Percentiles rank a stretch among this genome's conserved stretches.
These are phyloP conservation scores for Pipra filicauda DNA, from an alignment of 2,113 vertebrate genomes.

Conservation along the genomic window DNA sequence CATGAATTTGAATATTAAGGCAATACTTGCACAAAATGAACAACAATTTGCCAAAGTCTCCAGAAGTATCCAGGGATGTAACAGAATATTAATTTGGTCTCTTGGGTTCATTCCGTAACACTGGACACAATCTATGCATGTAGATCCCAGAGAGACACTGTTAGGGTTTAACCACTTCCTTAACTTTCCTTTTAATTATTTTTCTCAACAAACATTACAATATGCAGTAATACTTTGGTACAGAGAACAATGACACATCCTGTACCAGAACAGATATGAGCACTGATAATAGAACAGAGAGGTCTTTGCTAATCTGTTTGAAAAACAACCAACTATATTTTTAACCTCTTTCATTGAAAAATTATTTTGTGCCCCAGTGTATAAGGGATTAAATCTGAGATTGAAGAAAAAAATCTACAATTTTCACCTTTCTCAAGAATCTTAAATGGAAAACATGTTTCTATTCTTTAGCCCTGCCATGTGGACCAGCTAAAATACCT, in stretches of 20 bases:
- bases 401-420: neutral
- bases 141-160: neutral
- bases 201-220: slow-evolving; percentile 31
- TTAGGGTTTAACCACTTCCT: slow-evolving; percentile 11
- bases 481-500: neutral
- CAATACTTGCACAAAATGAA: neutral
- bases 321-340: slow-evolving; percentile 14
- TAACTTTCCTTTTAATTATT: slow-evolving; percentile 5
- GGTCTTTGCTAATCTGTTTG: slow-evolving; percentile 31
- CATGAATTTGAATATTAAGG: neutral
- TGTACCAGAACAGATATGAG: slow-evolving; percentile 40
- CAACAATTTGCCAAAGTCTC: neutral
- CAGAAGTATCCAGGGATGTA: neutral
- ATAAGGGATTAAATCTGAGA: neutral
- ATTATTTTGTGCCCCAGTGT: neutral
- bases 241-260: slow-evolving; percentile 34
- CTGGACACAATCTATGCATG: neutral
- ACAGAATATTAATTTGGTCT: neutral
- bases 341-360: slow-evolving; percentile 14
- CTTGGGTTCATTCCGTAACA: neutral
- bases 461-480: neutral
- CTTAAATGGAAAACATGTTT: neutral
- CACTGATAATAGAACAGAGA: slow-evolving; percentile 28
- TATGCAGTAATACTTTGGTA: slow-evolving; percentile 12
- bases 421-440: neutral